These are phyloP conservation scores for Acanthiza pusilla DNA, from an alignment of 2,797 vertebrate genomes.

Conservation along the genomic window DNA sequence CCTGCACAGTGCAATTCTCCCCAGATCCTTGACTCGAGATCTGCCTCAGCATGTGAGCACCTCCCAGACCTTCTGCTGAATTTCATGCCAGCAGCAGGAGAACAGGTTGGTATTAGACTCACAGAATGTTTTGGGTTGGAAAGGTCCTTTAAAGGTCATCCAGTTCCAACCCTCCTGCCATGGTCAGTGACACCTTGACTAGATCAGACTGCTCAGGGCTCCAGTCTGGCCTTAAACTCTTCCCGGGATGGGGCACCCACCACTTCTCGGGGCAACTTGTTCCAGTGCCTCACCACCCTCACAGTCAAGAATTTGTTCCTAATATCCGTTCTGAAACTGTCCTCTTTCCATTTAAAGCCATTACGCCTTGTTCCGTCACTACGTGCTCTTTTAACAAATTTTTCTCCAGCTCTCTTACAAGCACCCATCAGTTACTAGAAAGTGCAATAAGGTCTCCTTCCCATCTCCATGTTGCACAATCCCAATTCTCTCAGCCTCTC, in stretches of 20 bases:
- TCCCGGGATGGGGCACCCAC: neutral
- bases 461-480: neutral
- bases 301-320: neutral
- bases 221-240: neutral
- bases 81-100: neutral
- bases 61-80: neutral
- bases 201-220: neutral
- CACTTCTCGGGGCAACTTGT: neutral
- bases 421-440: neutral
- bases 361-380: neutral
- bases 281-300: neutral
- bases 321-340: neutral
- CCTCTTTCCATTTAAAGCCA: neutral
- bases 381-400: neutral
- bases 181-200: neutral
- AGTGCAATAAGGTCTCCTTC: neutral
- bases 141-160: neutral
- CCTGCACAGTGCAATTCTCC: rapidly evolving
- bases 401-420: neutral
- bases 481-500: neutral
- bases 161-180: neutral
- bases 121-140: neutral
- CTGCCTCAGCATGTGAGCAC: neutral
- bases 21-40: neutral
- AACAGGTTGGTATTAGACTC: neutral